Evolutionary conservation across 64 coral and sea anemone genomes (phyloP), one percentile per base, ranked within the genome.

Genomic region (Astreopora myriophthalma): DNA sequence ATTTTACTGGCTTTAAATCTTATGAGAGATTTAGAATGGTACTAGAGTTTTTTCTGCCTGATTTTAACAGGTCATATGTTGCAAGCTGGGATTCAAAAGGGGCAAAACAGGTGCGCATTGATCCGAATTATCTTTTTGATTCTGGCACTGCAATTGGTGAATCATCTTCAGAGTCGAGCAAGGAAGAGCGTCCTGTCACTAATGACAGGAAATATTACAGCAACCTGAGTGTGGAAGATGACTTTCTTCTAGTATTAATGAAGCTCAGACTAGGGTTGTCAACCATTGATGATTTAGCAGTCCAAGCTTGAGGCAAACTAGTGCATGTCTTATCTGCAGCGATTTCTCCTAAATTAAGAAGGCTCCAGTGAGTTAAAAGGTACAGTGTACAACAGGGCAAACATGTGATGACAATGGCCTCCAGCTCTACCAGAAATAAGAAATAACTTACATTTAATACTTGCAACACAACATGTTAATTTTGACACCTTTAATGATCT

Each of bases 21-120:
- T 86, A 72, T 72, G 37, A 86, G 42, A 48, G 67, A 72, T 86
- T 86, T 32, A 71, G 36, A 32, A 31, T 48, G 39, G 66, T 86
- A 46, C 67, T 86, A 38, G 67, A 86, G 39, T 86, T 86, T 86
- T n/a, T 86, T 32, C 23, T 86, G 5, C 84, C 84, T 86, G 42
- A 46, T 46, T 46, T 46, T 46, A 46, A 11, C 42, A 46, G 42
- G 42, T 46, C 42, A 46, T 46, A 46, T 46, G 42, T 46, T 46
- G 42, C 11, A 46, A 46, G 42, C 42, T 46, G 42, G 44, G 48
- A 34, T 20, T 23, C 22, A 73, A 92, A 85, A 35, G 73, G 69
- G 73, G 35, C 31, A 55, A 85, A 40, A 73, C 69, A 34, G 70
- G 57, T 88, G 73, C 31, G 55, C 16, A 36, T n/a, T 55, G 46